phyloP scores from a whole-genome alignment of 2,797 vertebrate genomes.

The Macrochelys suwanniensis region DNA sequence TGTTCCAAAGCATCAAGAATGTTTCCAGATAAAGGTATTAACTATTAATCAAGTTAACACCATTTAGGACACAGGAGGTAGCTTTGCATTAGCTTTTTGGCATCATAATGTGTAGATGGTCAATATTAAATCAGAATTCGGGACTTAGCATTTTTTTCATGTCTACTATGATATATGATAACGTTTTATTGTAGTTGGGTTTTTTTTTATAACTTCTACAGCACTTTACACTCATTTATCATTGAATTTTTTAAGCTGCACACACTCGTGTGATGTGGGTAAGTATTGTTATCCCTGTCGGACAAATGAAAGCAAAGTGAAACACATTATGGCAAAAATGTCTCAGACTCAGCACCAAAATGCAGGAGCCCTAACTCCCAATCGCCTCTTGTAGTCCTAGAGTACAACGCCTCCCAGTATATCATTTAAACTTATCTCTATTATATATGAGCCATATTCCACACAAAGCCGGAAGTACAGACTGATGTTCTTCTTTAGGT shows the following conservation, averaged over 20 bases:
- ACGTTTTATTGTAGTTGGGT: neutral
- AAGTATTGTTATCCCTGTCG: conserved; percentile 38
- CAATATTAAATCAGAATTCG: conserved; percentile 24
- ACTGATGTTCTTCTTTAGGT: conserved; percentile 28
- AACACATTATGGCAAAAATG: conserved; percentile 59
- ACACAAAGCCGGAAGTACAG: conserved; percentile 3
- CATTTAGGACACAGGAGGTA: neutral
- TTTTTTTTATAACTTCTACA: neutral
- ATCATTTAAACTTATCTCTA: conserved; percentile 39
- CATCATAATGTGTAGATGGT: neutral
- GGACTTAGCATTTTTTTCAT: neutral
- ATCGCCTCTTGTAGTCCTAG: neutral
- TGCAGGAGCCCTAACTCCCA: neutral
- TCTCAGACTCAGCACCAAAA: conserved; percentile 50
- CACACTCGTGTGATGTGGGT: conserved; percentile 23
- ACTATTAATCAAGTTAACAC: neutral
- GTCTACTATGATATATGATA: conserved; percentile 8
- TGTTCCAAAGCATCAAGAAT: neutral
- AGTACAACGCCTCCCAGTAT: neutral
- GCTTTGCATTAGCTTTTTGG: neutral
- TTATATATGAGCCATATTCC: conserved; percentile 35
- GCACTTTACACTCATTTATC: conserved; percentile 32
- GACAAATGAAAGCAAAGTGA: conserved; percentile 46
- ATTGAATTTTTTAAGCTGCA: conserved; percentile 35
- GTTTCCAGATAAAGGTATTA: neutral